Conservation (phyloP, 2,797 vertebrate species). For the Tamandua tetradactyla region DNA sequence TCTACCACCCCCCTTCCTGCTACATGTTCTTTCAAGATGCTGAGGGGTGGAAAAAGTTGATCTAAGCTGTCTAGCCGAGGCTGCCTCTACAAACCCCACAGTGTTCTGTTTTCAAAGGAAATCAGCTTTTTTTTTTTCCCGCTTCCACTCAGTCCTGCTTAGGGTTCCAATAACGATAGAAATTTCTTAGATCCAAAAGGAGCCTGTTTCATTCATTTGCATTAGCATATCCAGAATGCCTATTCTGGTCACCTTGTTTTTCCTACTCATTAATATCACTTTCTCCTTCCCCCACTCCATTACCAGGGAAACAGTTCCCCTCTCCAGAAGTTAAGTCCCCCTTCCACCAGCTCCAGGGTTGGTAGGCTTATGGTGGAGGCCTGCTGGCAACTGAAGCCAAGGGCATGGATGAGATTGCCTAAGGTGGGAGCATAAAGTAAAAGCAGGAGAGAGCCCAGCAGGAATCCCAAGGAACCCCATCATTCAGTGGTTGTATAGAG, state of each 20-base stretch:
- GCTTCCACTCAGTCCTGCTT: neutral
- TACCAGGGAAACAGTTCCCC: neutral
- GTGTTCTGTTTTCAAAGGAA: constrained; percentile 57
- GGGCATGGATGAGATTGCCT: neutral
- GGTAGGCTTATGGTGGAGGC: neutral
- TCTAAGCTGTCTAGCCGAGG: constrained; percentile 46
- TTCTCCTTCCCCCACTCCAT: neutral
- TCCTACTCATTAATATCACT: neutral
- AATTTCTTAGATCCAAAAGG: neutral
- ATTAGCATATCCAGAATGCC: neutral
- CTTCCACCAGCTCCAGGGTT: neutral
- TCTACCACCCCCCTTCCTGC: neutral
- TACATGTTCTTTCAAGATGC: constrained; percentile 62
- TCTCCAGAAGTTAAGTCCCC: neutral
- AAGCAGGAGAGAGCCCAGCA: neutral
- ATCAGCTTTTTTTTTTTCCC: constrained; percentile 1
- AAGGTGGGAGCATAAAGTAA: neutral
- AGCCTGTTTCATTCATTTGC: neutral
- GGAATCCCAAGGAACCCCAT: neutral
- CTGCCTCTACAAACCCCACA: constrained; percentile 46
- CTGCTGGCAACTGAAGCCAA: neutral
- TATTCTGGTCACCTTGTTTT: neutral
- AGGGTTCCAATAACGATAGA: neutral
- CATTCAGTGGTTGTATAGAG: neutral
- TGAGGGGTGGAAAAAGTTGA: constrained; percentile 47